Conservation (phyloP, 2,888 invertebrate species). For the Tachina fera region DNA sequence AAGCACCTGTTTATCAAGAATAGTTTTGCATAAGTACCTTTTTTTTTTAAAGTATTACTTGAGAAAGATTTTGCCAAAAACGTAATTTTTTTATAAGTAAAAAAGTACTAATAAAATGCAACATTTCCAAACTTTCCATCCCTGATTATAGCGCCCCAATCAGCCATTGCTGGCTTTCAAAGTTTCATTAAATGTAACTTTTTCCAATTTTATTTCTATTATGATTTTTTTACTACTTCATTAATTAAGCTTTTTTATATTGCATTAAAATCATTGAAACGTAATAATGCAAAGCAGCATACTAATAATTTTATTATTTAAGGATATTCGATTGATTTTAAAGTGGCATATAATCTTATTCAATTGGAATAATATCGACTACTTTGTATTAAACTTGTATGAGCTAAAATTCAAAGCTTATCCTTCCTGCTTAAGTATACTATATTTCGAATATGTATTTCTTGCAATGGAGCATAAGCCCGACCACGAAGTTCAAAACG, state of each 20-base stretch:
- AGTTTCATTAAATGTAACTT: slow-evolving; percentile 41
- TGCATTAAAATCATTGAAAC: slow-evolving; percentile 54
- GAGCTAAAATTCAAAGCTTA: too few relatives aligned
- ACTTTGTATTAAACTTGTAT: too few relatives aligned
- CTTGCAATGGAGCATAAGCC: too few relatives aligned
- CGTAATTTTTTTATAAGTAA: not conserved
- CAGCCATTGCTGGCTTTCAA: slow-evolving; percentile 32
- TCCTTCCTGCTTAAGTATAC: too few relatives aligned
- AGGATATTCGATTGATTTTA: not conserved
- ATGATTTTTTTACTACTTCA: slow-evolving; percentile 29
- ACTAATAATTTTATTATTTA: slow-evolving; percentile 45
- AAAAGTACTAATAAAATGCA: not conserved
- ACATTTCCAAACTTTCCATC: not conserved
- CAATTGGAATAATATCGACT: too few relatives aligned
- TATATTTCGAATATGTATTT: too few relatives aligned
- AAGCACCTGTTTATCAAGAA: too few relatives aligned
- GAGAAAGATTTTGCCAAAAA: too few relatives aligned
- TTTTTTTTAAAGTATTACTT: too few relatives aligned
- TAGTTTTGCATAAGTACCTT: too few relatives aligned
- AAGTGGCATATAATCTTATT: not conserved
- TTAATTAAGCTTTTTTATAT: slow-evolving; percentile 59
- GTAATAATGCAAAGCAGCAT: slow-evolving; percentile 57
- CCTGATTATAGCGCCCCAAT: not conserved
- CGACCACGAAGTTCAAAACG: too few relatives aligned
- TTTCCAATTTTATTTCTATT: slow-evolving; percentile 9